These are phyloP conservation scores for Galaxea fascicularis DNA, from an alignment of 92 coral and sea anemone species.

Conservation along the genomic window DNA sequence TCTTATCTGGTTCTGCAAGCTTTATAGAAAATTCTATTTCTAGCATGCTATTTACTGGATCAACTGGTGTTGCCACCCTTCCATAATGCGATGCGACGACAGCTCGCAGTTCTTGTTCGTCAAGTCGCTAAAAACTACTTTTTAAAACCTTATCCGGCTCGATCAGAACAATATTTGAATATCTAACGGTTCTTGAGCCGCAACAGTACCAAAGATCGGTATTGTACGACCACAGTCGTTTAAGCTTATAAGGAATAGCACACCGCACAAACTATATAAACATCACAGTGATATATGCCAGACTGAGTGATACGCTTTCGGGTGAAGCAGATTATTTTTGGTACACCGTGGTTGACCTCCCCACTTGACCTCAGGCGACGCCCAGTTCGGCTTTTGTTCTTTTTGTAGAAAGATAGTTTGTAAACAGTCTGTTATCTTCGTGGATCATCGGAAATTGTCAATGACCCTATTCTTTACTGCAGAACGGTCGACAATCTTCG, in stretches of 20 bases:
- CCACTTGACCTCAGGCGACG: slow-evolving; percentile 58
- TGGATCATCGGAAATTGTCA: slow-evolving; percentile 51
- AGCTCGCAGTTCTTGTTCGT: not conserved
- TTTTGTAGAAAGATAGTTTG: slow-evolving; percentile 29
- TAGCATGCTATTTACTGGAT: not conserved
- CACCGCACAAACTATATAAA: slow-evolving; percentile 5
- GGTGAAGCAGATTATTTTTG: slow-evolving; percentile 35
- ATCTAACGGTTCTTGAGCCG: not conserved
- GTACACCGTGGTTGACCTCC: slow-evolving; percentile 9
- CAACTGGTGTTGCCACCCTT: not conserved
- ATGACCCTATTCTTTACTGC: slow-evolving; percentile 39
- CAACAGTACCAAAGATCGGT: not conserved
- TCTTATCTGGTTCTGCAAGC: not conserved
- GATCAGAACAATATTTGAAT: not conserved
- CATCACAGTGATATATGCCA: not conserved
- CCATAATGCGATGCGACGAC: not conserved
- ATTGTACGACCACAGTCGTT: not conserved
- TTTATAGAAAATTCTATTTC: slow-evolving; percentile 22
- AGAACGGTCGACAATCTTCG: slow-evolving; percentile 56
- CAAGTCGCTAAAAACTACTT: not conserved
- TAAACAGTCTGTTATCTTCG: slow-evolving; percentile 42
- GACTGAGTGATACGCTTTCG: too few species aligned
- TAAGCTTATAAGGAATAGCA: slow-evolving; percentile 17
- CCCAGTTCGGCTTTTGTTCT: slow-evolving; percentile 45
- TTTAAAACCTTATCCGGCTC: not conserved